These are phyloP conservation scores for Axinella damicornis DNA, from an alignment of 37 sponge, comb jelly and placozoan species.

Conservation along the genomic window DNA sequence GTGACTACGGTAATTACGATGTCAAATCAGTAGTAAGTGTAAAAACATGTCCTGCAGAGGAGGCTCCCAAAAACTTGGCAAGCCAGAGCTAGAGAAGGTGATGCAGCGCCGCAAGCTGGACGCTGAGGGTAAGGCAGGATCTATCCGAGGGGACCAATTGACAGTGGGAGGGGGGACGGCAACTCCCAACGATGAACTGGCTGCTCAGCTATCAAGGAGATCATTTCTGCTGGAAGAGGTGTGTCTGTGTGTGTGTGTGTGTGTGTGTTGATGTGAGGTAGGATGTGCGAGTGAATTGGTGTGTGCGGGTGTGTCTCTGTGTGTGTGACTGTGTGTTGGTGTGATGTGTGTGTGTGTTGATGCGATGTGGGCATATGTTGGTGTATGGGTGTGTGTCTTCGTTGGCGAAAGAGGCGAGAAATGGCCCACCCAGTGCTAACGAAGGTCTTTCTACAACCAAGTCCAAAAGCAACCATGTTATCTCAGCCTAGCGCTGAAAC, in stretches of 20 bases:
- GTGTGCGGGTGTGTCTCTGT: not conserved
- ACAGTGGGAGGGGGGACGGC: not conserved
- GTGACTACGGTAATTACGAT: too few species aligned
- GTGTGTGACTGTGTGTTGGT: not conserved
- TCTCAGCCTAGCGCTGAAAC: too few species aligned
- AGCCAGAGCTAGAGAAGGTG: constrained; percentile 69
- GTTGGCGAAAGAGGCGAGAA: too few species aligned
- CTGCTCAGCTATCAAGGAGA: constrained; percentile 55
- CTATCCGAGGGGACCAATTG: constrained; percentile 19
- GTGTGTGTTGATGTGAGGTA: too few species aligned
- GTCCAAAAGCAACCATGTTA: too few species aligned
- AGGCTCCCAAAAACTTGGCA: constrained; percentile 52
- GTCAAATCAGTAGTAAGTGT: too few species aligned
- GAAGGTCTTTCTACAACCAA: too few species aligned
- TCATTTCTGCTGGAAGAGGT: constrained; percentile 62
- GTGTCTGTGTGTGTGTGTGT: not conserved
- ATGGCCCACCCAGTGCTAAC: too few species aligned
- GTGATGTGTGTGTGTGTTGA: too few species aligned
- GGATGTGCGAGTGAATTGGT: not conserved
- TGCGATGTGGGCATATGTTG: too few species aligned
- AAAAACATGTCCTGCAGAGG: constrained; percentile 32
- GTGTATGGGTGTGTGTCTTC: too few species aligned
- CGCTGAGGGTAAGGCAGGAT: constrained; percentile 55
- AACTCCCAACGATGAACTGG: constrained; percentile 54
- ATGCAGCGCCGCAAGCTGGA: constrained; percentile 62